Evolutionary conservation across 2,113 vertebrate genomes (phyloP).

Genomic region (Rallus limicola): DNA sequence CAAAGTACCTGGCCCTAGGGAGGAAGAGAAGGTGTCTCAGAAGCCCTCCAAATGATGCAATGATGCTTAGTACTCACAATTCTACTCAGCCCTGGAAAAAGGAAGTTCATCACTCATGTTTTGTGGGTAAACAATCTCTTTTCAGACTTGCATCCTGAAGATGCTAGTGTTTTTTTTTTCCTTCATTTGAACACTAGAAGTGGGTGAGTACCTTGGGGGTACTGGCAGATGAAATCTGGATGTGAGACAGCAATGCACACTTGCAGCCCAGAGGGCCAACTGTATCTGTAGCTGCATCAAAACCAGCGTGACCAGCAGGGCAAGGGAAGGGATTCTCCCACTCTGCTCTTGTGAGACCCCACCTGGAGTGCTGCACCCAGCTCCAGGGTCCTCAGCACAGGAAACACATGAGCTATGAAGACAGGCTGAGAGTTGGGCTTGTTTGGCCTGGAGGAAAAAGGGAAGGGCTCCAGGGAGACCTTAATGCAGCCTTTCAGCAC

Average conservation of each 20-base stretch:
- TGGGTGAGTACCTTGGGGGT: neutral
- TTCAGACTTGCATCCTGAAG: neutral
- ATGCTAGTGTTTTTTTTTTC: neutral
- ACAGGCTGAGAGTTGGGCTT: neutral
- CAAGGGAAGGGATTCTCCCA: neutral
- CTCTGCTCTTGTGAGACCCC: neutral
- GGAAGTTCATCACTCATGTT: neutral
- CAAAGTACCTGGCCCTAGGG: neutral
- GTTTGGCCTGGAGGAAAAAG: neutral
- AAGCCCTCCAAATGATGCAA: neutral
- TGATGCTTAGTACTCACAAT: neutral
- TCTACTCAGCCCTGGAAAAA: neutral
- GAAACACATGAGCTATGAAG: neutral
- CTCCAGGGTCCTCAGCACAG: too few relatives aligned
- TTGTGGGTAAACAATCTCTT: neutral
- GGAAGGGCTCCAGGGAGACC: neutral
- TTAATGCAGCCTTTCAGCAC: neutral
- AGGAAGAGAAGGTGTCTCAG: neutral
- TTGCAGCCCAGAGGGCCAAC: neutral
- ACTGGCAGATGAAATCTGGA: neutral
- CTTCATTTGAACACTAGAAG: neutral
- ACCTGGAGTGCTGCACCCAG: neutral
- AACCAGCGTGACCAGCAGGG: neutral
- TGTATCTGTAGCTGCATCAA: neutral
- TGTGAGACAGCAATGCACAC: neutral